Percentiles rank a stretch among this genome's conserved stretches.
These are phyloP conservation scores for Eurytoma adleriae DNA, from an alignment of 2,888 invertebrate species.

Conservation along the genomic window DNA sequence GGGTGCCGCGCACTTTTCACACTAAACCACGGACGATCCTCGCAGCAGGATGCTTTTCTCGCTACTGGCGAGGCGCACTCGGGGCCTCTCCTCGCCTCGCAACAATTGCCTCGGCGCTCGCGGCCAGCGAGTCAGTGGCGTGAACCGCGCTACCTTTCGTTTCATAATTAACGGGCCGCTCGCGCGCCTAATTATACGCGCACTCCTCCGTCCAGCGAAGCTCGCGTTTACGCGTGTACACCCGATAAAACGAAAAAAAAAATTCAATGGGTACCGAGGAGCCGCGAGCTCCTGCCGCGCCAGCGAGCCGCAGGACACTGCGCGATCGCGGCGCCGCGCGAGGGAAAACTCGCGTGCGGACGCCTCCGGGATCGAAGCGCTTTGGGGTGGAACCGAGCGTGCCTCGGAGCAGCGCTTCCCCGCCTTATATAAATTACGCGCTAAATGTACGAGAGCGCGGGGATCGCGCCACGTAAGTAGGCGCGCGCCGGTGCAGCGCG, in stretches of 20 bases:
- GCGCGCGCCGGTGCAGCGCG: background rate
- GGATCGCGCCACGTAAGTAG: constrained; percentile 16
- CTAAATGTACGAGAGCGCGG: constrained; percentile 63
- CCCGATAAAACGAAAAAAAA: too few relatives aligned
- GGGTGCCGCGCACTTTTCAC: too few relatives aligned
- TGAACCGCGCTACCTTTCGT: constrained; percentile 59
- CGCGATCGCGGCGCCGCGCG: background rate
- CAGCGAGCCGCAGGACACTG: background rate
- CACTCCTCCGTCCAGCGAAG: too few relatives aligned
- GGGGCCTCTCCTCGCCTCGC: constrained; percentile 64
- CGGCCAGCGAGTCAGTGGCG: constrained; percentile 69
- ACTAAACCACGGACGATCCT: constrained; percentile 17
- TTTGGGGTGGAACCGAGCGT: constrained; percentile 76
- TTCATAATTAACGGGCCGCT: constrained; percentile 50
- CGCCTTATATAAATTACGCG: constrained; percentile 74
- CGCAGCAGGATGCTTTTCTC: constrained; percentile 72
- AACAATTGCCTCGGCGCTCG: constrained; percentile 68
- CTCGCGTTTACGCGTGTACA: too few relatives aligned
- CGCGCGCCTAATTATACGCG: background rate
- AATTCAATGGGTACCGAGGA: background rate
- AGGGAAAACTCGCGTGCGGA: constrained; percentile 53
- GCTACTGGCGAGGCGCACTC: constrained; percentile 64
- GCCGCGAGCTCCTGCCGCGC: background rate
- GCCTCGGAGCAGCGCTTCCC: constrained; percentile 66
- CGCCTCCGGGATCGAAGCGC: constrained; percentile 73